Evolutionary conservation across 2,797 vertebrate species (phyloP).

Genomic region (Acestrorhynchus altus): DNA sequence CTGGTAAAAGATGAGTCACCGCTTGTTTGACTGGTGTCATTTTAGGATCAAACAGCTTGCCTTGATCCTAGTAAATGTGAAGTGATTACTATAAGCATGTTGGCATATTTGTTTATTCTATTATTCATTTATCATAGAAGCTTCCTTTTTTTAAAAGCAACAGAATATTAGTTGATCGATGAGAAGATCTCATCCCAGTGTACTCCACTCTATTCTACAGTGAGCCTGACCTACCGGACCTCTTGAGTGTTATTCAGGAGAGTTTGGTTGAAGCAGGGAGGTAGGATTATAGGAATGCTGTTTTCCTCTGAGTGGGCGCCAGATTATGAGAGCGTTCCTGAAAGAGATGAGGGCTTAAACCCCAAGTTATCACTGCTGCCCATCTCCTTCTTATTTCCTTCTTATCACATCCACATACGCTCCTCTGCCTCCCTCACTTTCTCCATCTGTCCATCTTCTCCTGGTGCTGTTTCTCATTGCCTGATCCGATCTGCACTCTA

Average conservation of each 20-base stretch:
- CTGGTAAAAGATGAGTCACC: no score
- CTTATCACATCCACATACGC: constrained; percentile 31
- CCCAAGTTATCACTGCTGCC: constrained; percentile 16
- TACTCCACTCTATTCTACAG: not conserved
- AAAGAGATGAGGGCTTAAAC: not conserved
- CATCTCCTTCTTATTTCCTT: constrained; percentile 18
- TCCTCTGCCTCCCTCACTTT: constrained; percentile 26
- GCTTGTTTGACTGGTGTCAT: no score
- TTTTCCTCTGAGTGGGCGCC: constrained; percentile 1
- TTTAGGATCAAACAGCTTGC: no score
- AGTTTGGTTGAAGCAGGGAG: not conserved
- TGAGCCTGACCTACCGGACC: not conserved
- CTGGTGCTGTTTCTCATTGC: constrained; percentile 38
- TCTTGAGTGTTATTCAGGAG: not conserved
- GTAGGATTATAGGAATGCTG: not conserved
- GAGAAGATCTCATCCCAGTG: not conserved
- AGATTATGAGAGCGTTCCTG: constrained; percentile 4
- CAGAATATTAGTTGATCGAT: no score
- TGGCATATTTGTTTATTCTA: no score
- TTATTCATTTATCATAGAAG: no score
- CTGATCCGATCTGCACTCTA: constrained; percentile 38
- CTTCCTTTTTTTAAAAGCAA: no score
- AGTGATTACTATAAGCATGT: no score
- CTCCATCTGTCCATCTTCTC: constrained; percentile 27
- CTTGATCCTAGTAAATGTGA: no score